These are phyloP conservation scores for Aegotheles bennettii DNA, from an alignment of 2,113 vertebrate genomes.

Conservation along the genomic window DNA sequence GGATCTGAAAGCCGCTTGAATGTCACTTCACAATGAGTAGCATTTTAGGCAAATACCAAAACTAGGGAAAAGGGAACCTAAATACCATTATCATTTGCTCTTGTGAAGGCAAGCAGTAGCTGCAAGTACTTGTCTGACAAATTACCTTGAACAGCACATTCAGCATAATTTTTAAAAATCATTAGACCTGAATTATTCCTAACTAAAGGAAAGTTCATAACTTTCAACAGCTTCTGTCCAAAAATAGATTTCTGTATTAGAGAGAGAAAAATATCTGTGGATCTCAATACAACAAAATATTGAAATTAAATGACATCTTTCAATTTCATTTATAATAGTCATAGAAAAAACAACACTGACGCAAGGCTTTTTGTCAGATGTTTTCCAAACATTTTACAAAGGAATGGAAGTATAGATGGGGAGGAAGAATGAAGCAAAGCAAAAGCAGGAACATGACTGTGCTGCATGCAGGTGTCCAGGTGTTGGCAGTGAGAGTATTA, in stretches of 20 bases:
- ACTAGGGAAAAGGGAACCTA: background rate
- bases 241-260: background rate
- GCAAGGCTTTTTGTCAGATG: background rate
- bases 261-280: background rate
- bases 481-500: background rate
- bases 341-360: background rate
- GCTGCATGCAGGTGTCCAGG: background rate
- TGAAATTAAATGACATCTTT: background rate
- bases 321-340: background rate
- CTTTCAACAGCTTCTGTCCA: background rate
- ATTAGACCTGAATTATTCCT: background rate
- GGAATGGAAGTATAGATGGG: background rate
- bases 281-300: background rate
- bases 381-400: background rate
- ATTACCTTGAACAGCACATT: rapidly evolving
- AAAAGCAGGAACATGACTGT: background rate
- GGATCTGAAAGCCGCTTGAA: background rate
- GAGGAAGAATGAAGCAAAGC: background rate
- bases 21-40: background rate
- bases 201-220: background rate
- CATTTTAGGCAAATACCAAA: background rate
- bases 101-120: background rate
- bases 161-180: background rate
- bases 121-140: background rate
- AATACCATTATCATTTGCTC: background rate